These are phyloP conservation scores for Ictalurus furcatus DNA, from an alignment of 2,113 vertebrate species.

Conservation along the genomic window DNA sequence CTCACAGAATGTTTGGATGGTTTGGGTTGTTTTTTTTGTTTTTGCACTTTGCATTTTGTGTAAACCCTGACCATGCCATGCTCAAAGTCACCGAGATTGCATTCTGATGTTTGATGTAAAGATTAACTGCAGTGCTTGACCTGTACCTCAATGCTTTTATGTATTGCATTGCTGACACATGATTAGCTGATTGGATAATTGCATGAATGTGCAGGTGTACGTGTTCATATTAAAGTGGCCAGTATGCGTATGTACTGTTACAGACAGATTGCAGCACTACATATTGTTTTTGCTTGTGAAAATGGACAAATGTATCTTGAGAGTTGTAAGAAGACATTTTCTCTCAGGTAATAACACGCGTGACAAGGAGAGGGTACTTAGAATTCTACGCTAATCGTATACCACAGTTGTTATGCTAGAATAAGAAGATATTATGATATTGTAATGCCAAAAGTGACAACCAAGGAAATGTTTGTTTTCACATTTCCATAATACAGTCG, in stretches of 20 bases:
- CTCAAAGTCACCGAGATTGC: neutral
- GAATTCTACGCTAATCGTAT: neutral
- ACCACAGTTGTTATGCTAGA: neutral
- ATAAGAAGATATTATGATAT: neutral
- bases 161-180: neutral
- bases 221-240: neutral
- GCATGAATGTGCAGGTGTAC: neutral
- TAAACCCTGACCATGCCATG: neutral
- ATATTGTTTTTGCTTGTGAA: neutral
- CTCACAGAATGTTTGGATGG: too few species aligned
- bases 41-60: too few species aligned
- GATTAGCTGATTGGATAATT: neutral
- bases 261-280: too few species aligned
- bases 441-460: too few species aligned
- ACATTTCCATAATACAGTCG: neutral
- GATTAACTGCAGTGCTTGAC: neutral
- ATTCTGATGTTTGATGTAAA: neutral
- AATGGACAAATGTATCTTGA: neutral
- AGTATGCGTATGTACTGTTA: neutral
- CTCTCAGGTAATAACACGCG: neutral
- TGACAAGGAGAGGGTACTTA: neutral
- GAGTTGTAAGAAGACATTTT: neutral
- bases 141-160: neutral
- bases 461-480: neutral
- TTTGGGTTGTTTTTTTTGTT: too few species aligned